Evolutionary conservation across 1,140 invertebrate genomes (phyloP).

Genomic region (Hesperophylax magnus): DNA sequence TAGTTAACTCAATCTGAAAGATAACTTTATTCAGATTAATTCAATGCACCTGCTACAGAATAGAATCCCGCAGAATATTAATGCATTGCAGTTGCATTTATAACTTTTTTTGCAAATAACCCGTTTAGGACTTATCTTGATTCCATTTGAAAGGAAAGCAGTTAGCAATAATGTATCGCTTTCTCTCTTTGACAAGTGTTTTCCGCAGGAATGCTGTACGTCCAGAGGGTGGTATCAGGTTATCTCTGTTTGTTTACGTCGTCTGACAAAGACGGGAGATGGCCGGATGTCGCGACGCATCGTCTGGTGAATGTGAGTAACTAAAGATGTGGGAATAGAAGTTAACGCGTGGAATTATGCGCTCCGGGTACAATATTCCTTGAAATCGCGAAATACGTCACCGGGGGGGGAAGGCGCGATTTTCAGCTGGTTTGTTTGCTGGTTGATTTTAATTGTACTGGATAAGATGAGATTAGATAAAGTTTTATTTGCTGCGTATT

Average conservation of each 20-base stretch:
- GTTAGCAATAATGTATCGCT: neutral
- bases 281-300: neutral
- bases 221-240: neutral
- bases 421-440: too few species aligned
- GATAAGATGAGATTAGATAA: neutral
- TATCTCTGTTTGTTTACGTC: slow-evolving; percentile 1
- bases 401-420: neutral
- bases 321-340: neutral
- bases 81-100: neutral
- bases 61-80: neutral
- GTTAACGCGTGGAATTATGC: neutral
- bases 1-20: neutral
- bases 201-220: neutral
- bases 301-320: neutral
- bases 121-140: neutral
- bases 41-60: slow-evolving; percentile 1
- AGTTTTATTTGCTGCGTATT: neutral
- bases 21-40: slow-evolving; percentile 6
- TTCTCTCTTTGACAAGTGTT: slow-evolving; percentile 12
- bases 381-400: slow-evolving; percentile 2
- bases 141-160: slow-evolving; percentile 6
- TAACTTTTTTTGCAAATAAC: neutral
- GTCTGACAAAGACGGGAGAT: neutral
- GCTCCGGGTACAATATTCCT: slow-evolving; percentile 4
- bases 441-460: too few species aligned